Evolutionary conservation across 2,888 invertebrate genomes (phyloP), one percentile per base, ranked within the genome.

Genomic region (Microplitis manilae): DNA sequence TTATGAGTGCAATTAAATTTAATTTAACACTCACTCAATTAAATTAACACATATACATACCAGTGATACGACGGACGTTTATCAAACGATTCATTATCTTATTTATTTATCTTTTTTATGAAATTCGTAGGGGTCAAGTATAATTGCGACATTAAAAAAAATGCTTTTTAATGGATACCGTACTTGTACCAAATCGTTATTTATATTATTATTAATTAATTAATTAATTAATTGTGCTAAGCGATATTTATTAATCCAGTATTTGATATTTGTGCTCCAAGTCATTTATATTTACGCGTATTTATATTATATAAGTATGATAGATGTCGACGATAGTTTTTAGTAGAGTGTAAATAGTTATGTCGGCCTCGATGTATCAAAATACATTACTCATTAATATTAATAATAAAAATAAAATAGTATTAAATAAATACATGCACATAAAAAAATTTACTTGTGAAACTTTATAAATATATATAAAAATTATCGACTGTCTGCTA

Each of bases 1-100:
- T 77, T 94, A 94, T 90, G 94, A 93, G 90, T 96, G 96, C 91
- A 93, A 93, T 89, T 94, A 88, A 92, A 72, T 20, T 41, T 20
- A 59, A 50, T 50, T 50, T 8, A 8, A 50, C 50, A 50, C 50
- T 50, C 2, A 8, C 13, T 50, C 13, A 50, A 40, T 8, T 59
- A 65, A 38, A 65, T 9, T 13, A 13, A 50, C 50, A 50, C 50
- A 13, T 2, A 30, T 30, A 8, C 30, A 39, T 15, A 71, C 38
- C 30, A 71, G 39, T 71, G 59, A 61, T 71, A 20, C 20, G 6
- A n/a, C 13, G 65, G 65, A 65, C 65, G 30, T 65, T 65, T 65
- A 38, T 65, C 30, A 65, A 65, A 13, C 38, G 20, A 65, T 30
- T 13, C 30, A 20, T 30, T 30, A 8, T 65, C 65, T n/a, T 39